A percentile compares a stretch with the other conserved stretches of the same genome.
phyloP scores from a whole-genome alignment of 1,140 invertebrate species.

The Temnothorax longispinosus region DNA sequence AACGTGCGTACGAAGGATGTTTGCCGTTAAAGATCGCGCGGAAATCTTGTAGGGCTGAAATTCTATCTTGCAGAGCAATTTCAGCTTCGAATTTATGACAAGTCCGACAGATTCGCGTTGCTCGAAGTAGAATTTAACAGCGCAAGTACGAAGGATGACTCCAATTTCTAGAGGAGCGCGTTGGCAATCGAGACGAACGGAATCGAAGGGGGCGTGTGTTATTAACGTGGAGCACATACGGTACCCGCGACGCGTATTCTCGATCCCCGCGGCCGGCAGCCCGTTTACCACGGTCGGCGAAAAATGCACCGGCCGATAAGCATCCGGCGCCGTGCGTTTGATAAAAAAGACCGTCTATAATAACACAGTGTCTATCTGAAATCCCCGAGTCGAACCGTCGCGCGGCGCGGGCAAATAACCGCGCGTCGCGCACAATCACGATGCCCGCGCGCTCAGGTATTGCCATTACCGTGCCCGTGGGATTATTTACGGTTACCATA shows the following conservation, averaged over 20 bases:
- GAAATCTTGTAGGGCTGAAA: background rate
- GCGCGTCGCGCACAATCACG: slow-evolving; percentile 74
- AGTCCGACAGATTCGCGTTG: slow-evolving; percentile 6
- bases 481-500: slow-evolving; percentile 84
- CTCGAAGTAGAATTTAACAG: background rate
- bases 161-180: background rate
- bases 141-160: background rate
- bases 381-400: slow-evolving; percentile 65
- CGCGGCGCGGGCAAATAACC: slow-evolving; percentile 65
- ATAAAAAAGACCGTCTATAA: slow-evolving; percentile 49
- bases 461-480: slow-evolving; percentile 77
- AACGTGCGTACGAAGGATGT: background rate
- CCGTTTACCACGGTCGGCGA: slow-evolving; percentile 24
- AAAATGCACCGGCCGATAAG: slow-evolving; percentile 56
- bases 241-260: slow-evolving; percentile 44
- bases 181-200: slow-evolving; percentile 14
- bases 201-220: slow-evolving; percentile 35
- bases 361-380: slow-evolving; percentile 62
- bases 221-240: slow-evolving; percentile 43
- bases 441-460: slow-evolving; percentile 68
- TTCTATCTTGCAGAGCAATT: background rate
- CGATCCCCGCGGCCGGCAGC: slow-evolving; percentile 38
- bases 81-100: slow-evolving; percentile 9
- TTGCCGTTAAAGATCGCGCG: background rate
- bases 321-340: slow-evolving; percentile 27